Conservation (phyloP, 2,797 vertebrate species). For the Xenentodon cancila region DNA sequence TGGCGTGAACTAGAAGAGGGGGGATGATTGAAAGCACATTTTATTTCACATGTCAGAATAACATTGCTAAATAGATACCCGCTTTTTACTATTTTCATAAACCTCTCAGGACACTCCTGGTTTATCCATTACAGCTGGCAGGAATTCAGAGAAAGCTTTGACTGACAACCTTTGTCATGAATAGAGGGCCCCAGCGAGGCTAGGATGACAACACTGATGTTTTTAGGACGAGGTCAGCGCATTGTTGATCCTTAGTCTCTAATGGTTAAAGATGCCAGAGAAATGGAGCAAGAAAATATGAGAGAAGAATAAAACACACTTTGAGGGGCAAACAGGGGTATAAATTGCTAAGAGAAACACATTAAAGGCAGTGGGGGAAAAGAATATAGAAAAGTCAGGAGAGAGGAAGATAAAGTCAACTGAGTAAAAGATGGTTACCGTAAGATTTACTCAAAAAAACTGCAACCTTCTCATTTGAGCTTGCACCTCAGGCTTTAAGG, state of each 20-base stretch:
- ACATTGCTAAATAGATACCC: conserved; percentile 37
- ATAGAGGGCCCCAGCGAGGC: conserved; percentile 3
- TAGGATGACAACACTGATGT: conserved; percentile 36
- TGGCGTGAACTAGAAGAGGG: conserved; percentile 38
- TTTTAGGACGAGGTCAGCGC: conserved; percentile 34
- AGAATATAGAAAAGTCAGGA: conserved; percentile 46
- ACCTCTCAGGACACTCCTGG: conserved; percentile 23
- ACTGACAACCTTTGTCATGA: conserved; percentile 54
- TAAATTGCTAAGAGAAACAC: conserved; percentile 22
- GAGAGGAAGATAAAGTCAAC: conserved; percentile 36
- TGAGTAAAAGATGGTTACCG: conserved; percentile 45
- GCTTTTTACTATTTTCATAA: conserved; percentile 23
- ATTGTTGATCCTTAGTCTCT: conserved; percentile 36
- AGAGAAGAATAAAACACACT: conserved; percentile 5
- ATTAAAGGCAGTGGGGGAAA: conserved; percentile 21
- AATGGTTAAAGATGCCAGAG: conserved; percentile 6
- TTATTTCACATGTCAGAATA: conserved; percentile 44
- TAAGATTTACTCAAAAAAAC: conserved; percentile 63
- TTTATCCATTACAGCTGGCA: conserved; percentile 35
- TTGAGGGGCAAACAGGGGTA: neutral
- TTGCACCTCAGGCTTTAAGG: conserved; percentile 53
- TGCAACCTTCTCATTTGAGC: conserved; percentile 55
- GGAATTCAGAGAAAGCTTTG: conserved; percentile 21
- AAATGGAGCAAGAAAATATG: neutral
- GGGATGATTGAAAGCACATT: conserved; percentile 39